Evolutionary conservation across 23 tunicate genomes (phyloP).

Genomic region (Clavelina lepadiformis): DNA sequence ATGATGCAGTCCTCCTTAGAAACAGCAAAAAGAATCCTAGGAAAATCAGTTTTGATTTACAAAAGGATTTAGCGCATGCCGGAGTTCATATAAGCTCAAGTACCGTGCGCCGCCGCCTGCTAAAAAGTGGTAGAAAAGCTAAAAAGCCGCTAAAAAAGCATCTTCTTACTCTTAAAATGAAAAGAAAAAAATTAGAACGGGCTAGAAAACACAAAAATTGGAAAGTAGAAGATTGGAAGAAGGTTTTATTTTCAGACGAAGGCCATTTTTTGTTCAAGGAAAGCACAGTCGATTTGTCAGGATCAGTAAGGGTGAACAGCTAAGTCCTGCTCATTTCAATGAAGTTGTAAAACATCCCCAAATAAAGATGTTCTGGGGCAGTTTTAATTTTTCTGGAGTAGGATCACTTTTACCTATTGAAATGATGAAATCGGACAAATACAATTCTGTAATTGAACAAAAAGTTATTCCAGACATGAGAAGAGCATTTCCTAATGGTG

Average conservation of each 20-base stretch:
- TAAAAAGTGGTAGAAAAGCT: slow-evolving; percentile 22
- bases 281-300: slow-evolving; percentile 18
- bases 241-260: slow-evolving; percentile 9
- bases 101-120: slow-evolving; percentile 25
- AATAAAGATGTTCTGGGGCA: slow-evolving; percentile 15
- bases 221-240: not conserved
- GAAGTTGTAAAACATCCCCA: slow-evolving; percentile 18
- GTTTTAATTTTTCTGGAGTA: slow-evolving; percentile 9
- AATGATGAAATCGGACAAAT: slow-evolving; percentile 23
- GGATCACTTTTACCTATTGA: too few species aligned
- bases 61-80: slow-evolving; percentile 13
- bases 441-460: slow-evolving; percentile 2
- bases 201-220: slow-evolving; percentile 6
- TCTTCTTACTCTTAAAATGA: slow-evolving; percentile 7
- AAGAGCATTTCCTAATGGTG: slow-evolving; percentile 22
- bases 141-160: slow-evolving; percentile 7
- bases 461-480: slow-evolving; percentile 9
- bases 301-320: slow-evolving; percentile 11
- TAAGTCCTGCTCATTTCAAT: slow-evolving; percentile 15
- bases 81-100: slow-evolving; percentile 19
- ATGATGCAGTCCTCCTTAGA: too few species aligned
- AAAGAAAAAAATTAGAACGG: slow-evolving; percentile 11
- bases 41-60: slow-evolving; percentile 23
- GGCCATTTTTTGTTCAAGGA: slow-evolving; percentile 22
- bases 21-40: too few species aligned